Evolutionary conservation across 2,113 vertebrate species (phyloP).

Genomic region (Epinephelus moara): DNA sequence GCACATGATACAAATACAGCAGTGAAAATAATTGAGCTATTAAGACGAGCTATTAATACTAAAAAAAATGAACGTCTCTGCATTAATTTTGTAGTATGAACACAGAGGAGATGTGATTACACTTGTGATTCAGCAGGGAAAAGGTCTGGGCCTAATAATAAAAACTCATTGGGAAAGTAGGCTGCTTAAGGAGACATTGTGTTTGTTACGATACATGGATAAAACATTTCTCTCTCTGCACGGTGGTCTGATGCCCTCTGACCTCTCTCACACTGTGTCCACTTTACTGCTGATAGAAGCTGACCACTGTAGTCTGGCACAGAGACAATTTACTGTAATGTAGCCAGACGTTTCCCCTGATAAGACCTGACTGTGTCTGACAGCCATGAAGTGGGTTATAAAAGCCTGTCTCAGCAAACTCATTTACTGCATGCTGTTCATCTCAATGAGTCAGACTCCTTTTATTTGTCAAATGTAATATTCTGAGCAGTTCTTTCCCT

Average conservation of each 20-base stretch:
- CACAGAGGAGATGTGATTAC: constrained; percentile 58
- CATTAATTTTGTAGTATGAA: constrained; percentile 39
- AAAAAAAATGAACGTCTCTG: constrained; percentile 14
- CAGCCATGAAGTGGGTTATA: constrained; percentile 64
- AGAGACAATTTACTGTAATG: constrained; percentile 59
- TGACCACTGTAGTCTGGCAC: constrained; percentile 50
- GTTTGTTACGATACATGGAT: constrained; percentile 15
- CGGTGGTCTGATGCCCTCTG: constrained; percentile 23
- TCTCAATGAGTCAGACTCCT: constrained; percentile 51
- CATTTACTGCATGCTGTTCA: constrained; percentile 58
- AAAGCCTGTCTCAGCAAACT: constrained; percentile 71
- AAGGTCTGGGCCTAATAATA: constrained; percentile 36
- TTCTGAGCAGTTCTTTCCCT: constrained; percentile 12
- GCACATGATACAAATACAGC: background rate
- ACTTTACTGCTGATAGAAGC: constrained; percentile 61
- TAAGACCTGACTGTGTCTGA: constrained; percentile 65
- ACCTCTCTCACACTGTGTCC: constrained; percentile 54
- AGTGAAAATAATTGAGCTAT: constrained; percentile 30
- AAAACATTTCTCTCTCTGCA: background rate
- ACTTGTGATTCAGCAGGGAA: constrained; percentile 52
- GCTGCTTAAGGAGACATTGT: constrained; percentile 40
- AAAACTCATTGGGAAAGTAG: constrained; percentile 43
- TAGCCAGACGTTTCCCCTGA: constrained; percentile 73
- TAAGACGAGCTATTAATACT: constrained; percentile 21
- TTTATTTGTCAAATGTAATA: constrained; percentile 59